phyloP scores from a whole-genome alignment of 2,113 vertebrate species.

The Marcusenius ussheri region DNA sequence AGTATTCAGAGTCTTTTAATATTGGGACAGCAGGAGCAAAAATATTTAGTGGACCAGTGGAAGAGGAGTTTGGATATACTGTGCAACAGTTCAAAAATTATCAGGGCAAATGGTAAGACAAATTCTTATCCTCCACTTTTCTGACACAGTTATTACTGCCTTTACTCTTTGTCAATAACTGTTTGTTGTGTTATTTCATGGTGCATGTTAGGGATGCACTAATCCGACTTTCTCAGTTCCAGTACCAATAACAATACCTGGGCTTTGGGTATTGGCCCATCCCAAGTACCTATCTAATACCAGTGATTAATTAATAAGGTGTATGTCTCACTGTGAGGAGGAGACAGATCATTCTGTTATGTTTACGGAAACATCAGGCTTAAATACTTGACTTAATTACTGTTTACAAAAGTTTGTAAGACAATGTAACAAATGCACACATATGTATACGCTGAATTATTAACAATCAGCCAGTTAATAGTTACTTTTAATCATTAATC shows the following conservation, averaged over 20 bases:
- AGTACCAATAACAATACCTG: not conserved
- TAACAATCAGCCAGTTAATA: too few relatives aligned
- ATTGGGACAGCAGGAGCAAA: conserved; percentile 71
- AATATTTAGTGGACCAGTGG: conserved; percentile 69
- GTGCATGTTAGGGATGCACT: not conserved
- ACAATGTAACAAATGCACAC: too few relatives aligned
- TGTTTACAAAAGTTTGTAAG: too few relatives aligned
- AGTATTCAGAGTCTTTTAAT: conserved; percentile 69
- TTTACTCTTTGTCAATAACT: not conserved
- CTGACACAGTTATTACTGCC: not conserved
- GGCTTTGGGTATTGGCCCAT: not conserved
- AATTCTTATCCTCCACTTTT: not conserved
- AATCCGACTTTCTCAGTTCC: not conserved
- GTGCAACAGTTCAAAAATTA: conserved; percentile 73
- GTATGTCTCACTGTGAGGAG: not conserved
- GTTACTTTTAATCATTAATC: too few relatives aligned
- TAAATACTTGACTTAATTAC: too few relatives aligned
- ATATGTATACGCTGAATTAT: too few relatives aligned
- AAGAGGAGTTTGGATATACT: conserved; percentile 78
- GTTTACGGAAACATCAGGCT: too few relatives aligned
- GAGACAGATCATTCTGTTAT: not conserved
- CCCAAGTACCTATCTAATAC: not conserved
- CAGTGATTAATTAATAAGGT: not conserved
- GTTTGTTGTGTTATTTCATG: not conserved
- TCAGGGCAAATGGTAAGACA: conserved; percentile 78